Percentiles rank a stretch among this genome's conserved stretches.
phyloP scores from a whole-genome alignment of 2,113 vertebrate species.

The Callithrix jacchus region DNA sequence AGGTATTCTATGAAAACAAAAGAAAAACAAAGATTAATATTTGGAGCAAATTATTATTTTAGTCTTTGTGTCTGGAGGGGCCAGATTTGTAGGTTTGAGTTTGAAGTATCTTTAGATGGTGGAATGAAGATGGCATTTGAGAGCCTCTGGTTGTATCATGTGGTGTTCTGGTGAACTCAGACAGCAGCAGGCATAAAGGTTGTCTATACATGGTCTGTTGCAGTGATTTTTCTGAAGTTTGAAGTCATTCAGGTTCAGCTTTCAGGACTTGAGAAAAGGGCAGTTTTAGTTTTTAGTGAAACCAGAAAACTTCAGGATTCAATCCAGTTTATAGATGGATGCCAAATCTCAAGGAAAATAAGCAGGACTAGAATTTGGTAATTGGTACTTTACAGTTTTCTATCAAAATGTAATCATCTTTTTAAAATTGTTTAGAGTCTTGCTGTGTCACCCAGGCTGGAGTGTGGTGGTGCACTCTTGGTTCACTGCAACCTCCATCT shows the following conservation, averaged over 20 bases:
- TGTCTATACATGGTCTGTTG: not conserved
- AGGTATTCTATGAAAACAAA: not conserved
- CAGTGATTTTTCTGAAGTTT: not conserved
- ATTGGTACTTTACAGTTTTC: not conserved
- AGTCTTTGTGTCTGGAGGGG: not conserved
- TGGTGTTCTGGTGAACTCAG: not conserved
- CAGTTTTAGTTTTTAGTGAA: not conserved
- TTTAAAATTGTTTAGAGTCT: not conserved
- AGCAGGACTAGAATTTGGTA: not conserved
- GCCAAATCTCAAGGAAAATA: not conserved
- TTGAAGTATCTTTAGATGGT: not conserved
- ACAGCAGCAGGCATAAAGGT: not conserved
- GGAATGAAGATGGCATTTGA: not conserved
- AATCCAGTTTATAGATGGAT: not conserved
- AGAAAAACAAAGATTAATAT: not conserved
- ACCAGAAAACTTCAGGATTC: not conserved
- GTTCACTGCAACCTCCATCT: too few species aligned
- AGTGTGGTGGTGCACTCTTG: too few species aligned
- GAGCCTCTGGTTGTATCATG: not conserved
- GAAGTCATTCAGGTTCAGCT: not conserved
- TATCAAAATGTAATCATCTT: not conserved
- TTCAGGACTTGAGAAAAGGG: not conserved
- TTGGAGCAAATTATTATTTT: not conserved
- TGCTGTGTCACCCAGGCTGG: too few species aligned
- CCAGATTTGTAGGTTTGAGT: not conserved